A percentile compares a stretch with the other conserved stretches of the same genome.
Conservation (phyloP, 2,113 vertebrate genomes). For the human region DNA sequence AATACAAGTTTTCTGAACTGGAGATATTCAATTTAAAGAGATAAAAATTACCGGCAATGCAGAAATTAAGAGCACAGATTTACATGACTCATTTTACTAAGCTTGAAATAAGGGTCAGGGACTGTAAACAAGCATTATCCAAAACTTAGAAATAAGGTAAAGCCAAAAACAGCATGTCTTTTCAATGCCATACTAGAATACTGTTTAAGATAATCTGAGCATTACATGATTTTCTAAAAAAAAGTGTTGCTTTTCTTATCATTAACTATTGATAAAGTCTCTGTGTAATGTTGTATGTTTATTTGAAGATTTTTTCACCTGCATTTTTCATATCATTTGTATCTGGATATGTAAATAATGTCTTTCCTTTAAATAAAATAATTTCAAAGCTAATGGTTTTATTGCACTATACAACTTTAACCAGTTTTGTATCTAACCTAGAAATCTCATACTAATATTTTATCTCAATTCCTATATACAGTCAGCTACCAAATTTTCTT, state of each 20-base stretch:
- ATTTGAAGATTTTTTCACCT: not conserved
- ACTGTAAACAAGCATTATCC: not conserved
- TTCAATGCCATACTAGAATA: not conserved
- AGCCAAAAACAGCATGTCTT: not conserved
- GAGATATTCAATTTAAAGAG: not conserved
- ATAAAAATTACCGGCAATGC: not conserved
- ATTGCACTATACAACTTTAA: not conserved
- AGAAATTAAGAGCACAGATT: not conserved
- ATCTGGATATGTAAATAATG: not conserved
- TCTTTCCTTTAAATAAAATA: not conserved
- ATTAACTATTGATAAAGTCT: not conserved
- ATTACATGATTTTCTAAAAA: not conserved
- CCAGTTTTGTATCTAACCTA: not conserved
- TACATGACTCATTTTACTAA: not conserved
- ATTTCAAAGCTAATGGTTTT: not conserved
- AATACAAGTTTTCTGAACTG: constrained; percentile 6
- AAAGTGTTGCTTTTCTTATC: not conserved
- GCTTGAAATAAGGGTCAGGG: not conserved
- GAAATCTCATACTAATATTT: not conserved
- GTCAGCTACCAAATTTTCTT: not conserved
- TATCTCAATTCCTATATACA: not conserved
- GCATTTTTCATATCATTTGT: not conserved
- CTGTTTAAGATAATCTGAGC: not conserved
- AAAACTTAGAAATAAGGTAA: not conserved
- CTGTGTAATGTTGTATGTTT: not conserved